These are phyloP conservation scores for Pollenia griseotomentosa DNA, from an alignment of 2,888 invertebrate species.

Conservation along the genomic window DNA sequence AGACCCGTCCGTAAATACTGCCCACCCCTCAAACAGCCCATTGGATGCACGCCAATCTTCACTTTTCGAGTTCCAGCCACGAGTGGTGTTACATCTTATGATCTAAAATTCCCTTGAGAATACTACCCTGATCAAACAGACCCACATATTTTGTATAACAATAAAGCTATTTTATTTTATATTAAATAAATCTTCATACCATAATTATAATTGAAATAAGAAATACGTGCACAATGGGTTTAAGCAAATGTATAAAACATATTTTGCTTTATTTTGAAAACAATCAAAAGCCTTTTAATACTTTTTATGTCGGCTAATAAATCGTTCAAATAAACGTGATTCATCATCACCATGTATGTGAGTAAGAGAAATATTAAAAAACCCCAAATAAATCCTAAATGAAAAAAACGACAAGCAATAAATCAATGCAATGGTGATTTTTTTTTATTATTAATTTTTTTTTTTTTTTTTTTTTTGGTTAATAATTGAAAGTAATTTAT, in stretches of 20 bases:
- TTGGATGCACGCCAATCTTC: too few species aligned
- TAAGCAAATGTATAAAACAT: conserved; percentile 1
- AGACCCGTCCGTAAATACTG: too few species aligned
- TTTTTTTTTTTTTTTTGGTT: not conserved
- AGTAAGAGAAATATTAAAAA: not conserved
- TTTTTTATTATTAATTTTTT: not conserved
- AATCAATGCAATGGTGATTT: conserved; percentile 5
- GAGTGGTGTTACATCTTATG: too few species aligned
- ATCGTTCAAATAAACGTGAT: conserved; percentile 29
- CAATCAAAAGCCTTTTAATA: conserved; percentile 1
- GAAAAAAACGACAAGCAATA: not conserved
- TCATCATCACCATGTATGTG: conserved; percentile 22
- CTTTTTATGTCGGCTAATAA: conserved; percentile 33
- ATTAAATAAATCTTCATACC: not conserved
- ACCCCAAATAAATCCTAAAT: not conserved
- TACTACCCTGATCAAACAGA: too few species aligned
- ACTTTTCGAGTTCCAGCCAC: too few species aligned
- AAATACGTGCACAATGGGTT: not conserved
- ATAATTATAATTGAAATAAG: not conserved
- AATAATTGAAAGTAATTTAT: conserved; percentile 32
- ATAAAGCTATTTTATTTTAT: too few species aligned
- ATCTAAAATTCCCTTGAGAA: too few species aligned
- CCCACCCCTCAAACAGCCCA: too few species aligned
- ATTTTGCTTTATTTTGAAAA: conserved; percentile 17
- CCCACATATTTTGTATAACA: too few species aligned